These are phyloP conservation scores for Megalops atlanticus DNA, from an alignment of 2,113 vertebrate species.

Conservation along the genomic window DNA sequence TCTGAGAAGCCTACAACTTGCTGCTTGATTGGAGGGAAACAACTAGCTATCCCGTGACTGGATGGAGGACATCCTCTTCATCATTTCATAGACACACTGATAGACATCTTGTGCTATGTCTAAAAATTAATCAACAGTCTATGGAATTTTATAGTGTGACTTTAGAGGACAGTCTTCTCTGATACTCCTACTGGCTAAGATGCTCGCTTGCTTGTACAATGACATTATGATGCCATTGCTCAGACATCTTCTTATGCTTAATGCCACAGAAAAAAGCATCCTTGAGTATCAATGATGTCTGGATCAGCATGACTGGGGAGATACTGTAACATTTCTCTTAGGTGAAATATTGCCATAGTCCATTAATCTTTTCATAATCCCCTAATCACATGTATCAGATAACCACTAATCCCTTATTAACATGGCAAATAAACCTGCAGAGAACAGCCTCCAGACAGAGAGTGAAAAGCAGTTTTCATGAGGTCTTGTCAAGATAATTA, in stretches of 20 bases:
- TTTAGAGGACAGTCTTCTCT: neutral
- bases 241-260: neutral
- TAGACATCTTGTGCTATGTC: too few relatives aligned
- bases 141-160: neutral
- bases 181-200: neutral
- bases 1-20: too few relatives aligned
- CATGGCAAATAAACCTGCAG: conserved; percentile 77
- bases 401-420: conserved; percentile 80
- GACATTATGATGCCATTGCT: neutral
- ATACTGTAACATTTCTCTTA: conserved; percentile 78
- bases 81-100: too few relatives aligned
- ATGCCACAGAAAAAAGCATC: neutral
- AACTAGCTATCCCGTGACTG: too few relatives aligned
- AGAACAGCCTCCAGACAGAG: conserved; percentile 73
- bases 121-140: neutral
- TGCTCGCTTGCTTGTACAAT: neutral
- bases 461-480: too few relatives aligned
- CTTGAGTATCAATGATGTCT: conserved; percentile 46
- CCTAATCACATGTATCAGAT: conserved; percentile 51
- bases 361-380: conserved; percentile 83
- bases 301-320: conserved; percentile 71
- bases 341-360: conserved; percentile 81
- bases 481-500: too few relatives aligned
- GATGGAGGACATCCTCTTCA: too few relatives aligned
- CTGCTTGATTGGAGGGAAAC: too few relatives aligned